Conservation (phyloP, 1,140 invertebrate genomes). For the Halesus radiatus region DNA sequence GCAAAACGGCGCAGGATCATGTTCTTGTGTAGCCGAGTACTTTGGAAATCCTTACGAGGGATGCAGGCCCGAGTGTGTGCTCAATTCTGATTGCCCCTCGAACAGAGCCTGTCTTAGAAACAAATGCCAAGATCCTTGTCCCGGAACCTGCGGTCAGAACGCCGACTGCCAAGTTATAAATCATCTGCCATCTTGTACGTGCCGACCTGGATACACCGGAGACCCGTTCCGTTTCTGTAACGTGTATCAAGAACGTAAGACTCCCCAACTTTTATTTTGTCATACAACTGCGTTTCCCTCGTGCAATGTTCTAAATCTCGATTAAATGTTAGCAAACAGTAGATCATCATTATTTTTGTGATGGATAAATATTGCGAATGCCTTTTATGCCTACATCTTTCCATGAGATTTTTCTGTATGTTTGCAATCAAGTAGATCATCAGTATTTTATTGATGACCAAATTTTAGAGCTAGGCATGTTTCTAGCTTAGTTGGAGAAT, state of each 20-base stretch:
- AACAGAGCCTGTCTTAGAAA: constrained; percentile 78
- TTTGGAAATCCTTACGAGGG: constrained; percentile 82
- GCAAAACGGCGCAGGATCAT: constrained; percentile 81
- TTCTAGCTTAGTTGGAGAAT: too few species aligned
- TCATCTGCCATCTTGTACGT: constrained; percentile 82
- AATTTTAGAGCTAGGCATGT: too few species aligned
- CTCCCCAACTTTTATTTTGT: constrained; percentile 59
- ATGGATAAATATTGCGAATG: too few species aligned
- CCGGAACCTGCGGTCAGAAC: constrained; percentile 80
- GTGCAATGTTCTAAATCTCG: too few species aligned
- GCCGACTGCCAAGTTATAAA: constrained; percentile 82
- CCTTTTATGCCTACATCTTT: too few species aligned
- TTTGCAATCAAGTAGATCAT: too few species aligned
- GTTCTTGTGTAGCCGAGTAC: constrained; percentile 80
- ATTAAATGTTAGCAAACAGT: too few species aligned
- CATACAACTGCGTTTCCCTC: too few species aligned
- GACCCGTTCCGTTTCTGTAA: constrained; percentile 79
- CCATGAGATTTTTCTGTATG: too few species aligned
- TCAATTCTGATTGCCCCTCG: constrained; percentile 79
- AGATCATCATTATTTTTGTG: too few species aligned
- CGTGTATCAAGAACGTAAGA: constrained; percentile 69
- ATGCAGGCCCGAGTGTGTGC: constrained; percentile 80
- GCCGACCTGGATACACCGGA: constrained; percentile 78
- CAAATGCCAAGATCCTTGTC: constrained; percentile 81
- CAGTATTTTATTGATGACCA: too few species aligned